phyloP scores from a whole-genome alignment of 2,797 vertebrate genomes.

The Pitangus sulphuratus region DNA sequence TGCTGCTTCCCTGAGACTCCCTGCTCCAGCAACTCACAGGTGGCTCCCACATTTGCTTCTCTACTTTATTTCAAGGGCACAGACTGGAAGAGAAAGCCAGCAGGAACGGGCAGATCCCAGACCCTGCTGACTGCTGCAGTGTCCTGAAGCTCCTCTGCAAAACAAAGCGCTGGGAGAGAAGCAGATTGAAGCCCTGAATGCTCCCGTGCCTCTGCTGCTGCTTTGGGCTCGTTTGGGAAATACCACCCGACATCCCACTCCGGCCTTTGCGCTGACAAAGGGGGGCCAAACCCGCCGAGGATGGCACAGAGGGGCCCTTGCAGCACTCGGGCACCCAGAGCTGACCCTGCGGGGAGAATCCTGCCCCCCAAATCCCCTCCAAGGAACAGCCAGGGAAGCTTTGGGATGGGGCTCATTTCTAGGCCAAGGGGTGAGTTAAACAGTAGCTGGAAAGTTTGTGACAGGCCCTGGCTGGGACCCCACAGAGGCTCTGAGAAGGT shows the following conservation, averaged over 20 bases:
- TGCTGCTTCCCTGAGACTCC: conserved; percentile 27
- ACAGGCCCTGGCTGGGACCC: not conserved
- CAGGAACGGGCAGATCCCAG: not conserved
- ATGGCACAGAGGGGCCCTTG: not conserved
- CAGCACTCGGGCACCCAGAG: not conserved
- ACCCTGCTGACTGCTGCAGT: not conserved
- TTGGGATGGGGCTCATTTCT: not conserved
- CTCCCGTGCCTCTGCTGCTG: rapidly evolving
- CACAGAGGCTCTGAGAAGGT: not conserved
- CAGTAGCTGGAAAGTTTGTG: not conserved
- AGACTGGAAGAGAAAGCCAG: not conserved
- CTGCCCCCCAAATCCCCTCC: not conserved
- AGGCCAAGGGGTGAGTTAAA: rapidly evolving
- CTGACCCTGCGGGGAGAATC: not conserved
- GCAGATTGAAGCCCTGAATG: not conserved
- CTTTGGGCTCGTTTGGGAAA: not conserved
- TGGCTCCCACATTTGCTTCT: not conserved
- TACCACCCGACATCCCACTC: not conserved
- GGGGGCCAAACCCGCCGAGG: rapidly evolving
- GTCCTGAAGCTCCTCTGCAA: not conserved
- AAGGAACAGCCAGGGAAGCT: not conserved
- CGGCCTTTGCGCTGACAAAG: not conserved
- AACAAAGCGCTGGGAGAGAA: not conserved
- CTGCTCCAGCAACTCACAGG: not conserved
- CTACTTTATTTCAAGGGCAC: not conserved